Conservation (phyloP, 2,113 vertebrate genomes). For the Salvelinus alpinus region DNA sequence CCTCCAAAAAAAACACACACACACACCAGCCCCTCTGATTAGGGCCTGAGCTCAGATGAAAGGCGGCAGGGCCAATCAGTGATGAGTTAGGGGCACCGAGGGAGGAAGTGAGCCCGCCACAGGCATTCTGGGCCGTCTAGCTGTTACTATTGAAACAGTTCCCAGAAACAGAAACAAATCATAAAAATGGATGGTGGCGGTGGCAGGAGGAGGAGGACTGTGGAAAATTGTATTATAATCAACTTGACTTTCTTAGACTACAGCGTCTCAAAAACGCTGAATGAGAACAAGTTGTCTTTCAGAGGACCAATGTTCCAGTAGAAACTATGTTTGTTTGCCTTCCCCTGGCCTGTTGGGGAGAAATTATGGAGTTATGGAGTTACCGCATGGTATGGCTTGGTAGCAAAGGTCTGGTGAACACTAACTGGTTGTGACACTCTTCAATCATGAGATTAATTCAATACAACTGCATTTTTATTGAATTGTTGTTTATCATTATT, state of each 20-base stretch:
- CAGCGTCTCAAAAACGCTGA: slow-evolving; percentile 13
- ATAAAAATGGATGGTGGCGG: slow-evolving; percentile 7
- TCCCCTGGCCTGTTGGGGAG: background rate
- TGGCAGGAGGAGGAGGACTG: slow-evolving; percentile 2
- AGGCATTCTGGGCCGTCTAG: slow-evolving; percentile 64
- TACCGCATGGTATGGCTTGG: background rate
- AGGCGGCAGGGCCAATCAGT: slow-evolving; percentile 62
- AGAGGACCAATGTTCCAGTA: background rate
- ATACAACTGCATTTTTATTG: too few relatives aligned
- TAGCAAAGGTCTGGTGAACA: background rate
- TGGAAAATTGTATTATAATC: slow-evolving; percentile 49
- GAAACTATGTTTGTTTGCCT: background rate
- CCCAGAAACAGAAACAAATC: slow-evolving; percentile 57
- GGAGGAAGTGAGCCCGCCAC: slow-evolving; percentile 69
- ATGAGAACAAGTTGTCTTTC: background rate
- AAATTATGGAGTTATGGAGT: background rate
- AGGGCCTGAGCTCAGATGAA: slow-evolving; percentile 64
- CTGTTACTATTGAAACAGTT: slow-evolving; percentile 61
- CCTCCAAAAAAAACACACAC: slow-evolving; percentile 25
- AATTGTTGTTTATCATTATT: too few relatives aligned
- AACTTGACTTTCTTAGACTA: slow-evolving; percentile 22
- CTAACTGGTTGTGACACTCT: too few relatives aligned
- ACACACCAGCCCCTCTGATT: slow-evolving; percentile 49
- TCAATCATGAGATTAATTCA: too few relatives aligned
- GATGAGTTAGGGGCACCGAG: slow-evolving; percentile 69